Conservation (phyloP, 2,888 invertebrate species). For the Dorcus hopei region DNA sequence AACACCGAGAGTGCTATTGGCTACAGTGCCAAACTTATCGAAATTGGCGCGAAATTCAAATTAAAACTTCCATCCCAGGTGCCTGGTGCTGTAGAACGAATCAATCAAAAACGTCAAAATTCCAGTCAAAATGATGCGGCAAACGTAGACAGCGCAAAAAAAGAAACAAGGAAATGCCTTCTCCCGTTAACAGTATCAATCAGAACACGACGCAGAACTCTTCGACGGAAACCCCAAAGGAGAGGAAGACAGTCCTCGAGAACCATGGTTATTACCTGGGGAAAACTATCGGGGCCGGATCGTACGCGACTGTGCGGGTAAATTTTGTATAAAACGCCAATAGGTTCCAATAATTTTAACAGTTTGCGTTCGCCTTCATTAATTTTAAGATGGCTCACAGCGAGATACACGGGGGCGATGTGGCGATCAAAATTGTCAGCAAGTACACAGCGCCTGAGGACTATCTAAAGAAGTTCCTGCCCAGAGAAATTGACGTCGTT, state of each 20-base stretch:
- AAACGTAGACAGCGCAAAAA: constrained; percentile 2
- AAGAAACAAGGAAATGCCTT: constrained; percentile 33
- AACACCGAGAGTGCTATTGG: too few relatives aligned
- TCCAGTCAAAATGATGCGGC: constrained; percentile 12
- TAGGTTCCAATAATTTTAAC: constrained; percentile 18
- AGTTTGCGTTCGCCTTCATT: constrained; percentile 33
- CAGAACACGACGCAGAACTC: constrained; percentile 32
- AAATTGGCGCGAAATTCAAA: too few relatives aligned
- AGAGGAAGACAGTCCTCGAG: constrained; percentile 61
- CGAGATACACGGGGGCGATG: constrained; percentile 67
- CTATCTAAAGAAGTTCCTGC: constrained; percentile 75
- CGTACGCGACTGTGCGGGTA: constrained; percentile 79
- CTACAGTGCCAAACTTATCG: too few relatives aligned
- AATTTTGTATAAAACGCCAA: constrained; percentile 10
- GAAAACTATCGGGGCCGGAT: constrained; percentile 75
- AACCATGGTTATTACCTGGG: constrained; percentile 74
- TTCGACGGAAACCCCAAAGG: constrained; percentile 35
- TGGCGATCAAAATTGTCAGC: constrained; percentile 81
- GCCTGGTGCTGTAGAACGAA: too few relatives aligned
- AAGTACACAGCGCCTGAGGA: constrained; percentile 80
- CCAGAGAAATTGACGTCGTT: constrained; percentile 79
- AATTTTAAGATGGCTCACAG: constrained; percentile 66
- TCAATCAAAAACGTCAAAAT: constrained; percentile 1
- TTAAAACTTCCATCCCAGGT: too few relatives aligned
- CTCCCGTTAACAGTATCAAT: constrained; percentile 41